Conservation (phyloP, 2,113 vertebrate species). For the Progne subis region DNA sequence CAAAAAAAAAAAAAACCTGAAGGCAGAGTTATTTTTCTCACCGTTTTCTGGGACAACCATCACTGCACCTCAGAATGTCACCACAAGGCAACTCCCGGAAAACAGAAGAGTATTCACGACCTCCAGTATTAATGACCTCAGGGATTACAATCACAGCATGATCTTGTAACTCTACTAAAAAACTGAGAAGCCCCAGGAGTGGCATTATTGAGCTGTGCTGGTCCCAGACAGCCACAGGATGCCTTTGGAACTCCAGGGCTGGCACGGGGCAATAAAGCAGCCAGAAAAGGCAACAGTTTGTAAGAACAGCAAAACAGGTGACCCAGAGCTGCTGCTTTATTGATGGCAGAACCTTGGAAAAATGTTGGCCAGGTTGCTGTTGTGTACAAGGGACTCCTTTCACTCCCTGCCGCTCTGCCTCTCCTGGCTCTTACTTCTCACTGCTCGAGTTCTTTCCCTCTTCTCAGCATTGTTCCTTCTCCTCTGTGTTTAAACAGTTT, state of each 20-base stretch:
- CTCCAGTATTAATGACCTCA: not conserved
- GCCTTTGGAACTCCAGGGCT: not conserved
- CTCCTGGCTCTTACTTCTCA: not conserved
- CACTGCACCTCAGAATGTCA: not conserved
- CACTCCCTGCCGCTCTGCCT: not conserved
- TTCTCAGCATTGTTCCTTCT: not conserved
- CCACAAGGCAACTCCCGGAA: not conserved
- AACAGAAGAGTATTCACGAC: not conserved
- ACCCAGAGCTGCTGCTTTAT: not conserved
- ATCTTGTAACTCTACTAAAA: not conserved
- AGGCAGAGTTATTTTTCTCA: not conserved
- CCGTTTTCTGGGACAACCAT: not conserved
- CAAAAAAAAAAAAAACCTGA: not conserved
- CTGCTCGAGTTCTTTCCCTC: not conserved
- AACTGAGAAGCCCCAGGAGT: not conserved
- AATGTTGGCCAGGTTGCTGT: not conserved
- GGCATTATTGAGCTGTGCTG: fast-evolving
- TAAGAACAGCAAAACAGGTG: not conserved
- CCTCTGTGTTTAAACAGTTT: not conserved
- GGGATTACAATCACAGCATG: not conserved
- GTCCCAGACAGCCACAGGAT: not conserved
- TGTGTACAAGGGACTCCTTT: not conserved
- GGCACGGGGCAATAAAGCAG: not conserved
- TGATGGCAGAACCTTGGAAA: not conserved
- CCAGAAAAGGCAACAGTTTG: not conserved